These are phyloP conservation scores for Serranus cabrilla DNA, from an alignment of 2,797 vertebrate genomes.

Conservation along the genomic window DNA sequence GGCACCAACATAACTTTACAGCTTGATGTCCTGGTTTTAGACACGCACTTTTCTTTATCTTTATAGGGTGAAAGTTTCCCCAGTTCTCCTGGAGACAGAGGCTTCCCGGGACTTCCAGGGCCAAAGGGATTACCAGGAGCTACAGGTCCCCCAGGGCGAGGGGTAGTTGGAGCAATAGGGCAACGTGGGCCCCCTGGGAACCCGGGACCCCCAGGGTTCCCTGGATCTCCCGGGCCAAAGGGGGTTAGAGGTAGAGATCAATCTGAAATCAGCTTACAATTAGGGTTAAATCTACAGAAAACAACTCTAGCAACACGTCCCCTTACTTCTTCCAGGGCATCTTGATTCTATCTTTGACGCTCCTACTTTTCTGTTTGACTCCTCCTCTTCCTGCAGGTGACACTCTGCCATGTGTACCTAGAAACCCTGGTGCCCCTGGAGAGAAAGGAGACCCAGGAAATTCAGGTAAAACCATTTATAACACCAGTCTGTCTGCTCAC, in stretches of 20 bases:
- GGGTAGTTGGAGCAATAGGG: conserved; percentile 75
- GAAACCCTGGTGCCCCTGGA: conserved; percentile 71
- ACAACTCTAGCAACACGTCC: too few relatives aligned
- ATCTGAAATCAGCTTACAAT: not conserved
- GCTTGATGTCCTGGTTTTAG: too few relatives aligned
- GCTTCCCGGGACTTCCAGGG: conserved; percentile 68
- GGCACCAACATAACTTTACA: too few relatives aligned
- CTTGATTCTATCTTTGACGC: not conserved
- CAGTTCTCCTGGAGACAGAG: conserved; percentile 70
- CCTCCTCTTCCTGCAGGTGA: conserved; percentile 70
- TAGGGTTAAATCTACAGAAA: not conserved
- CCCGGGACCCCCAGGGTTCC: conserved; percentile 66
- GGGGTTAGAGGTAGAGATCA: conserved; percentile 73
- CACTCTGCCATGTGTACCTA: conserved; percentile 61
- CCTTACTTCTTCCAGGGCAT: too few relatives aligned
- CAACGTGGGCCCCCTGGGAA: conserved; percentile 71
- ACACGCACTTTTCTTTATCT: not conserved
- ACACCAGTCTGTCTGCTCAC: not conserved
- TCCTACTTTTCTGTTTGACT: not conserved
- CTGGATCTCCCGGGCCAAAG: conserved; percentile 71
- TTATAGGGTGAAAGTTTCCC: conserved; percentile 72
- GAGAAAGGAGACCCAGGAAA: conserved; percentile 75
- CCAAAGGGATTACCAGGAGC: conserved; percentile 71
- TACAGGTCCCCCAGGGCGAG: conserved; percentile 67
- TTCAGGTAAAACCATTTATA: conserved; percentile 64